phyloP scores from a whole-genome alignment of 2,888 invertebrate genomes.

The Neocrepidodera transversa region DNA sequence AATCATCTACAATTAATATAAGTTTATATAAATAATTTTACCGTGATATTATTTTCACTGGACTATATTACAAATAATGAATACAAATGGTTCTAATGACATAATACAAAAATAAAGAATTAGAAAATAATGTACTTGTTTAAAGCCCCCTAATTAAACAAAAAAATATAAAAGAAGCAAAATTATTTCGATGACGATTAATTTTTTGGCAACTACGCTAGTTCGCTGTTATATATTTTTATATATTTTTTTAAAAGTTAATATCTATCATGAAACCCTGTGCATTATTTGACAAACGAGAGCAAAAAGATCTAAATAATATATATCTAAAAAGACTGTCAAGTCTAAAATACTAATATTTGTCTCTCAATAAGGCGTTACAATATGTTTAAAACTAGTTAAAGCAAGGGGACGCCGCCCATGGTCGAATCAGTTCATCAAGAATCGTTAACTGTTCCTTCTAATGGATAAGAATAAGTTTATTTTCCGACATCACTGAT shows the following conservation, averaged over 20 bases:
- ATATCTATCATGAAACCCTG: conserved; percentile 52
- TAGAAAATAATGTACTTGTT: background rate
- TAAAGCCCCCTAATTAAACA: conserved; percentile 8
- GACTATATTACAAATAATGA: too few species aligned
- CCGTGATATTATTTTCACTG: too few species aligned
- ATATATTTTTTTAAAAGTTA: conserved; percentile 38
- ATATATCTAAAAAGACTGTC: conserved; percentile 33
- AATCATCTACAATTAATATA: too few species aligned
- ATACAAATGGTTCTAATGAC: too few species aligned
- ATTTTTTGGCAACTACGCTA: conserved; percentile 51
- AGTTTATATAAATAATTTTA: too few species aligned
- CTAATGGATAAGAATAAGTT: too few species aligned
- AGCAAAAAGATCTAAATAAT: conserved; percentile 41
- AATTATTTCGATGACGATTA: conserved; percentile 40
- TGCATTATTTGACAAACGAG: conserved; percentile 50
- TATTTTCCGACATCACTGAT: too few species aligned
- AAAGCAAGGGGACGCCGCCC: conserved; percentile 29
- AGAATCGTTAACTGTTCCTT: too few species aligned
- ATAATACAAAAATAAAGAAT: conserved; percentile 16
- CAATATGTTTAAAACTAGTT: conserved; percentile 40
- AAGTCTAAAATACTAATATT: conserved; percentile 47
- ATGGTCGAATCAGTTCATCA: conserved; percentile 28
- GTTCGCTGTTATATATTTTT: conserved; percentile 52
- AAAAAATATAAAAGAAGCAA: conserved; percentile 38
- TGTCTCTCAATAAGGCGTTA: conserved; percentile 52